These are phyloP conservation scores for Hapalemur alaotrensis DNA, from an alignment of 2,797 vertebrate genomes.

Conservation along the genomic window DNA sequence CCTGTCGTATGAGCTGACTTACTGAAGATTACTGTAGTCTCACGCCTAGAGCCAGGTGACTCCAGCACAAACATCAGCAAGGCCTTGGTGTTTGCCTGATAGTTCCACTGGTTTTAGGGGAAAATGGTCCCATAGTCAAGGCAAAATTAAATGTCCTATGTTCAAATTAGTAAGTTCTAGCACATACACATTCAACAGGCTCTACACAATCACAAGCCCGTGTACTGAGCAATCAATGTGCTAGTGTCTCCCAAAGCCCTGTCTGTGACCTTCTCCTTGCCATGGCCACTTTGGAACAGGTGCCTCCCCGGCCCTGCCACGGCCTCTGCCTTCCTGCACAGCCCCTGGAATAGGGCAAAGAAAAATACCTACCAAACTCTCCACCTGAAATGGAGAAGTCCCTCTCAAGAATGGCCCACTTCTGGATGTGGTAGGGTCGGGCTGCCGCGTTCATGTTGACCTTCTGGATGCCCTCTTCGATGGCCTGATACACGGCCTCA, in stretches of 20 bases:
- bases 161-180: background rate
- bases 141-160: background rate
- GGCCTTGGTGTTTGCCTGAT: background rate
- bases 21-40: background rate
- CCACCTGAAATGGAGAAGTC: constrained; percentile 93
- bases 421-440: constrained; percentile 90
- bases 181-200: background rate
- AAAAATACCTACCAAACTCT: constrained; percentile 88
- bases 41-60: background rate
- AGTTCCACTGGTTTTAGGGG: background rate
- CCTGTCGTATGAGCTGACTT: background rate
- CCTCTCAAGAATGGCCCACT: constrained; percentile 89
- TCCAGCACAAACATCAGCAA: background rate
- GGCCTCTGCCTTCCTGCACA: background rate
- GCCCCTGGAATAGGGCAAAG: background rate
- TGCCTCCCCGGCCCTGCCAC: background rate
- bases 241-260: background rate
- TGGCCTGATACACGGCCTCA: constrained; percentile 84
- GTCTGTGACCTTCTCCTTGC: background rate
- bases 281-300: background rate
- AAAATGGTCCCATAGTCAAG: background rate
- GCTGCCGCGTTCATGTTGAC: constrained; percentile 88
- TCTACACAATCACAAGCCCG: background rate
- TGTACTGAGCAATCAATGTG: rapidly evolving
- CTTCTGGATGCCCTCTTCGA: constrained; percentile 88